Evolutionary conservation across 2,797 vertebrate genomes (phyloP), one percentile per base, ranked within the genome.

Genomic region (Acridotheres tristis): DNA sequence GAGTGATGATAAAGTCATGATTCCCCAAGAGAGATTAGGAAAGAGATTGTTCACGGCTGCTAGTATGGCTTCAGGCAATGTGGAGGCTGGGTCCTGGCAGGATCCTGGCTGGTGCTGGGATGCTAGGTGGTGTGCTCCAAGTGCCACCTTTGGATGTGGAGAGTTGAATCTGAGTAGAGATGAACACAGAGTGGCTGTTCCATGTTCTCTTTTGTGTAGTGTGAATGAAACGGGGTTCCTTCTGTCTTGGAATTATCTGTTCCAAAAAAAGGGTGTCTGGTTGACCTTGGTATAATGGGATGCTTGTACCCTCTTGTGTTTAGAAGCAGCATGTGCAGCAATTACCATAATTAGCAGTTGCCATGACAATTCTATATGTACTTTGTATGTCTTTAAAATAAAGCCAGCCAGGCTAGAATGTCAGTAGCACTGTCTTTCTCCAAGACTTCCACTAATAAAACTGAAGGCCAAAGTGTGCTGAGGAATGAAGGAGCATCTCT

Each of bases 361-460:
- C 96, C 96, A 98, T 98, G 97, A 97, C 95, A 96, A 98, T 92
- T 88, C 93, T 97, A 76, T 95, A 85, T 93, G 91, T 95, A 86
- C 87, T 88, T 94, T 0, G 0, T 84, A 76, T 96, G 88, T 81
- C 78, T 95, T 92, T 84, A 83, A 92, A 87, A 90, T 88, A 78
- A 90, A 95, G 53, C 65, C 80, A 92, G 84, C 34, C 89, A 94
- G 90, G 96, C 92, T 89, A 26, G 93, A 91, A 95, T 91, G 93
- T 93, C 92, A 88, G 88, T 75, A 95, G 94, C 94, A 88, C 84
- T 94, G 71, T 80, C 57, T 50, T 94, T 80, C 85, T 86, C 62
- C 0, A 14, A 73, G 86, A 62, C 47, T 0, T 0, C 47, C 82
- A 59, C 16, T 36, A 81, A 73, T 9, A 29, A 68, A 87, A 61